A percentile compares a stretch with the other conserved stretches of the same genome.
These are phyloP conservation scores for Ostrea denselamellosa DNA, from an alignment of 1,140 invertebrate genomes.

Conservation along the genomic window DNA sequence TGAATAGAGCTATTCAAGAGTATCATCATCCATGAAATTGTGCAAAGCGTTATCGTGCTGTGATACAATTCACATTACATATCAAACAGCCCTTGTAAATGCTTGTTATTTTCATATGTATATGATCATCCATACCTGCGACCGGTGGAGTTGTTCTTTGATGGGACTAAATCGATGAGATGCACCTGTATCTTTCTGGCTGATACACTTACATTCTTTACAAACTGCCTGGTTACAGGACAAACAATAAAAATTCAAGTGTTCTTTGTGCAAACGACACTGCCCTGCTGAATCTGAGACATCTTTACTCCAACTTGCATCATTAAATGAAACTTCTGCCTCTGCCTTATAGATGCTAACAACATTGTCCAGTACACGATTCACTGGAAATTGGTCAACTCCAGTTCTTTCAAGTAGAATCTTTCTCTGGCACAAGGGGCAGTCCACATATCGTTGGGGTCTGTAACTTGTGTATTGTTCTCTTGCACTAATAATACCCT, in stretches of 20 bases:
- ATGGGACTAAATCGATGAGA: constrained; percentile 52
- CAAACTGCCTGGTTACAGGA: constrained; percentile 55
- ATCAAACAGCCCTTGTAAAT: too few species aligned
- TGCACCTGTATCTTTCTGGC: constrained; percentile 44
- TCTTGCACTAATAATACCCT: constrained; percentile 50
- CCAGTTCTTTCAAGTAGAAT: constrained; percentile 48
- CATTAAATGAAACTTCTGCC: constrained; percentile 41
- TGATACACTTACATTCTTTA: constrained; percentile 50
- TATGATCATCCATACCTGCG: constrained; percentile 49
- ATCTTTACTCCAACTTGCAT: constrained; percentile 47
- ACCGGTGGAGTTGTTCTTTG: constrained; percentile 51
- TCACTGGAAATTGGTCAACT: constrained; percentile 51
- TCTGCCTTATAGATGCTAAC: constrained; percentile 44
- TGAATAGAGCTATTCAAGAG: too few species aligned
- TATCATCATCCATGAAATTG: too few species aligned
- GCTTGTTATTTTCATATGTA: background rate
- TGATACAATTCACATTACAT: too few species aligned
- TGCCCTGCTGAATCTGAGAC: constrained; percentile 39
- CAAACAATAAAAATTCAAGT: constrained; percentile 53
- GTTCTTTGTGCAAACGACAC: constrained; percentile 50
- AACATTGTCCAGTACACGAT: constrained; percentile 53
- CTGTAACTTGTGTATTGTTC: constrained; percentile 40
- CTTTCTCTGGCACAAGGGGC: constrained; percentile 54
- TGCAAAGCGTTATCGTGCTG: too few species aligned
- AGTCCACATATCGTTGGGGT: constrained; percentile 41